These are phyloP conservation scores for Taenioides sp. DNA, from an alignment of 2,797 vertebrate genomes.

Conservation along the genomic window DNA sequence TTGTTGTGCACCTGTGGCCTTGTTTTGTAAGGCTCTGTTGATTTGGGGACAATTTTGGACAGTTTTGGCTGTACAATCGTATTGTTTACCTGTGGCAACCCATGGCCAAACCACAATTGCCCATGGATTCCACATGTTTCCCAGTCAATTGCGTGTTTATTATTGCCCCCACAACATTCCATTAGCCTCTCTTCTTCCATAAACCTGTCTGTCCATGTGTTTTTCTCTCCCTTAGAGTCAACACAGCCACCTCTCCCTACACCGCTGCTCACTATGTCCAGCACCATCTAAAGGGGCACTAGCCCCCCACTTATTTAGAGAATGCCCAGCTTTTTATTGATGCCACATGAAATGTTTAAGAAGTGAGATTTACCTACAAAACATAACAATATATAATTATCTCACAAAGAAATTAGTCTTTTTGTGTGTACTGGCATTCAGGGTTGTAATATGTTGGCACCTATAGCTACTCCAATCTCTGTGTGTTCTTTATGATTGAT, in stretches of 20 bases:
- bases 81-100: background rate
- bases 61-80: background rate
- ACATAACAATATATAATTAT: too few relatives aligned
- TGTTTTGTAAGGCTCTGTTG: background rate
- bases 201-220: constrained; percentile 8
- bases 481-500: too few relatives aligned
- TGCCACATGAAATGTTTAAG: too few relatives aligned
- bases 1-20: background rate
- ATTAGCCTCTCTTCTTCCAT: constrained; percentile 3
- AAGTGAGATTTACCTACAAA: too few relatives aligned
- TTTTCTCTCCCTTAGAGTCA: constrained; percentile 25
- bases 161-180: background rate
- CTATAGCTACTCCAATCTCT: too few relatives aligned
- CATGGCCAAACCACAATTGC: background rate
- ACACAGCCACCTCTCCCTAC: constrained; percentile 11
- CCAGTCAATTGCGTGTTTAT: constrained; percentile 5
- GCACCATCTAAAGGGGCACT: constrained; percentile 51
- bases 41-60: background rate
- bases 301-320: constrained; percentile 7
- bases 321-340: too few relatives aligned
- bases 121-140: background rate
- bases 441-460: too few relatives aligned
- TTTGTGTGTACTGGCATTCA: too few relatives aligned
- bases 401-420: too few relatives aligned
- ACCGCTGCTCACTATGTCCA: constrained; percentile 48